Conservation (phyloP, 1,140 invertebrate species). For the Drosophila ambigua region DNA sequence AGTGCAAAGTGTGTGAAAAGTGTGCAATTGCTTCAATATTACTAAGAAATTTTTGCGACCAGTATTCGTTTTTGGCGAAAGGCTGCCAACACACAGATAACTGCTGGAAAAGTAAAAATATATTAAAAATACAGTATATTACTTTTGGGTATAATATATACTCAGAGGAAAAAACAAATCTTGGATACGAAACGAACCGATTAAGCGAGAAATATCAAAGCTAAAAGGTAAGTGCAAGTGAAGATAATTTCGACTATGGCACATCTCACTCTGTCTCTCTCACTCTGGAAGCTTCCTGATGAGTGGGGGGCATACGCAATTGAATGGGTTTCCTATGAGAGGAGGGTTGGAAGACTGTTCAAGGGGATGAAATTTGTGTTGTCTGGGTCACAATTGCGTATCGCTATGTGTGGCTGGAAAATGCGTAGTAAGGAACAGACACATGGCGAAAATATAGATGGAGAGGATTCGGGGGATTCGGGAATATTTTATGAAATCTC, state of each 20-base stretch:
- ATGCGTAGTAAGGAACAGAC: constrained; percentile 20
- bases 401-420: constrained; percentile 15
- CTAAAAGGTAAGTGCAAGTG: constrained; percentile 24
- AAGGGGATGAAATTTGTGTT: constrained; percentile 18
- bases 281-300: constrained; percentile 17
- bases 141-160: too few relatives aligned
- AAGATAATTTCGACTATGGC: not conserved
- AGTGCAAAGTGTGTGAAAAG: constrained; percentile 49
- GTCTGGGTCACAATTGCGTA: constrained; percentile 15
- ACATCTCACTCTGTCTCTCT: too few relatives aligned
- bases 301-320: too few relatives aligned
- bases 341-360: not conserved
- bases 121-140: too few relatives aligned
- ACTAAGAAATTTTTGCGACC: constrained; percentile 18
- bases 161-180: not conserved
- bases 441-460: not conserved
- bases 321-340: too few relatives aligned
- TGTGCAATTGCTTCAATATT: constrained; percentile 33
- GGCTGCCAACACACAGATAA: constrained; percentile 9
- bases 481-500: too few relatives aligned
- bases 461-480: too few relatives aligned
- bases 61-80: constrained; percentile 17
- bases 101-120: too few relatives aligned
- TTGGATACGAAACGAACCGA: constrained; percentile 27
- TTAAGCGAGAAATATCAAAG: not conserved